Evolutionary conservation across 2,113 vertebrate genomes (phyloP).

Genomic region (Isichthys henryi): DNA sequence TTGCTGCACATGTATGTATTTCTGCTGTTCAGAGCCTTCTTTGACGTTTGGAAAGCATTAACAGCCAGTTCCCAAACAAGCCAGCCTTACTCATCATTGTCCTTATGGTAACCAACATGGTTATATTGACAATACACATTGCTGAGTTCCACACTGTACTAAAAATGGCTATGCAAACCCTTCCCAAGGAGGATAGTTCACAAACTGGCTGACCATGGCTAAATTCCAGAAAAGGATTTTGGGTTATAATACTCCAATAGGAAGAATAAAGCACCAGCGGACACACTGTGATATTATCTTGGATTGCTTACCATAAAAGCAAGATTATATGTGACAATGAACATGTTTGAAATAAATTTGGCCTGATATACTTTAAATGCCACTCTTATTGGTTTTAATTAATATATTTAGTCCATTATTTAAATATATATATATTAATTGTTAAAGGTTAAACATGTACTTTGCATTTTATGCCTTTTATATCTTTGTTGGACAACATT

Average conservation of each 20-base stretch:
- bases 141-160: constrained; percentile 50
- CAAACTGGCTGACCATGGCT: constrained; percentile 37
- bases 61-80: constrained; percentile 44
- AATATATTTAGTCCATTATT: not conserved
- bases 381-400: not conserved
- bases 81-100: constrained; percentile 52
- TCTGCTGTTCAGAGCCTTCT: constrained; percentile 20
- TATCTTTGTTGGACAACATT: not conserved
- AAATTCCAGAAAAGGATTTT: constrained; percentile 31
- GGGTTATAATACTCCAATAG: not conserved
- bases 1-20: not conserved
- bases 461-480: not conserved
- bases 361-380: not conserved
- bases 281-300: constrained; percentile 8
- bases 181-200: constrained; percentile 45
- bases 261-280: constrained; percentile 11
- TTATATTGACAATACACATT: constrained; percentile 58
- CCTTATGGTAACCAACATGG: constrained; percentile 50
- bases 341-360: not conserved
- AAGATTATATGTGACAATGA: not conserved
- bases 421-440: not conserved
- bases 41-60: constrained; percentile 44
- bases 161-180: constrained; percentile 57
- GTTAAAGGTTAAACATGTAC: not conserved
- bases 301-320: not conserved